These are phyloP conservation scores for Rhodeus uyekii DNA, from an alignment of 2,797 vertebrate genomes.

Conservation along the genomic window DNA sequence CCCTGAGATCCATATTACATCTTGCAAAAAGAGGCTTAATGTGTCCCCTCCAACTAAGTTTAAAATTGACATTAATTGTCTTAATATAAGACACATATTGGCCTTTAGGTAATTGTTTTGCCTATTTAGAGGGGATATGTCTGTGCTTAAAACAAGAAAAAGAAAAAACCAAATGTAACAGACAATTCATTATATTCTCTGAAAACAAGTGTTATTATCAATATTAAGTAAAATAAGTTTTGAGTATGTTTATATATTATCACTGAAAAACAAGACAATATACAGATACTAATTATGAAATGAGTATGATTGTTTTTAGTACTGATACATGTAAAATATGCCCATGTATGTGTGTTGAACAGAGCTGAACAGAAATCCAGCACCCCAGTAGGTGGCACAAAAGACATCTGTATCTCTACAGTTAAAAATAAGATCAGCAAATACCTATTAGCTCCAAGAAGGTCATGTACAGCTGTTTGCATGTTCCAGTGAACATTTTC, in stretches of 20 bases:
- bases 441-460: conserved; percentile 10
- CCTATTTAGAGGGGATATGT: background rate
- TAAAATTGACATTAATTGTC: background rate
- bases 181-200: no score
- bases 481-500: conserved; percentile 27
- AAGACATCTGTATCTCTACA: background rate
- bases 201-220: no score
- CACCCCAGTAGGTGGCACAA: background rate
- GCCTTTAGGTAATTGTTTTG: background rate
- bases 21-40: no score
- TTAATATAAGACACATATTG: background rate
- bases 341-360: background rate
- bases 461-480: conserved; percentile 27
- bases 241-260: background rate
- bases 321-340: background rate
- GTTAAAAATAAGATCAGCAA: conserved; percentile 17
- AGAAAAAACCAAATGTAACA: no score
- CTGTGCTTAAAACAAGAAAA: background rate
- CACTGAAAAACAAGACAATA: background rate
- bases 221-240: no score
- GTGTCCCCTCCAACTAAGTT: background rate
- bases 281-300: no score
- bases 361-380: background rate
- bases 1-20: no score
- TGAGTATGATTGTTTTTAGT: background rate